Evolutionary conservation across 2,888 invertebrate species (phyloP), one percentile per base, ranked within the genome.

Genomic region (Belgica antarctica): DNA sequence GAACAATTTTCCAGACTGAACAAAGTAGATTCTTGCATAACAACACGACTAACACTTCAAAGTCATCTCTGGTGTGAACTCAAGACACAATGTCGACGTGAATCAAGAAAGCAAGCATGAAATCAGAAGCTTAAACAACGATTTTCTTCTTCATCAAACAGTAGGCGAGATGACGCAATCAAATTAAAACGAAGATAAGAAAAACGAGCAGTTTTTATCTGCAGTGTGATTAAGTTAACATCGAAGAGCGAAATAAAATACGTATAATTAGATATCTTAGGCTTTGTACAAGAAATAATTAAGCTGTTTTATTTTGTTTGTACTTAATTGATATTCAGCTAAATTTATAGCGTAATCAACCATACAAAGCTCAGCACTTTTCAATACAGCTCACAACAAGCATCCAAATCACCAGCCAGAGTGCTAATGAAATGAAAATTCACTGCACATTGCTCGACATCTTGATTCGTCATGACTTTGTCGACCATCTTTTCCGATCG

Each of bases 191-290:
- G 59, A 59, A 46, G 12, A 34, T 7, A 34, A n/a, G 52, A 15
- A 3, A 15, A 52, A 52, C 5, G 17, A 46, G 46, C 8, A 46
- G 15, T 12, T 52, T 52, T 52, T 52, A 52, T 52, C 52, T 17
- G 2, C 59, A 15, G n/a, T n/a, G 19, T 27, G 12, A 59, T 27
- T 59, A 12, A 57, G 7, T 5, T 57, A 59, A 59, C 27, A 15
- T 22, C 4, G 57, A 7, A 22, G 17, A 63, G 31, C 15, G 22
- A 8, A 34, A 63, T 63, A 63, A 63, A n/a, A n/a, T n/a, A n/a
- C n/a, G 36, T 63, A 41, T n/a, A 46, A 63, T 63, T 63, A 63
- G 63, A 63, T 41, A 24, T 63, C 36, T 24, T 22, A 41, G 10
- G 19, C 10, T 41, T 17, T 22, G 63, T 41, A 63, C 46, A 25